Percentiles rank a stretch among this genome's conserved stretches.
Conservation (phyloP, 2,113 vertebrate species). For the Carassius gibelio region DNA sequence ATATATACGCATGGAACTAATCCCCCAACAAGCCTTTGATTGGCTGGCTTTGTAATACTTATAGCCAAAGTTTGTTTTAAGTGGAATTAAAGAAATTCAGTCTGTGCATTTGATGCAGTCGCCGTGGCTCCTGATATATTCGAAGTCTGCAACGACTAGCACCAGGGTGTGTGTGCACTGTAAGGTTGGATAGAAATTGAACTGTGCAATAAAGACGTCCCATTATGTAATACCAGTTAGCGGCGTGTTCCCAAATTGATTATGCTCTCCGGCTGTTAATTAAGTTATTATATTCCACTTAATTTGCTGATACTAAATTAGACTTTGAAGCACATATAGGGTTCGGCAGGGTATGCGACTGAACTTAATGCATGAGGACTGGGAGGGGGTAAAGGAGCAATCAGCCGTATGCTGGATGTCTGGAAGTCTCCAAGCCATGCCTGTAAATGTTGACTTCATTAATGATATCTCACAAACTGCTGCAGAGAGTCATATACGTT, state of each 20-base stretch:
- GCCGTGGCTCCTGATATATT: slow-evolving; percentile 11
- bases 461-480: slow-evolving; percentile 40
- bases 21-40: slow-evolving; percentile 69
- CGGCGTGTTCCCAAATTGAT: slow-evolving; percentile 49
- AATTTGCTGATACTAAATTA: slow-evolving; percentile 56
- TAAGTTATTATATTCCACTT: slow-evolving; percentile 56
- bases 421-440: slow-evolving; percentile 37
- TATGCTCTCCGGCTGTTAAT: slow-evolving; percentile 51
- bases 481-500: slow-evolving; percentile 23
- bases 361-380: slow-evolving; percentile 13
- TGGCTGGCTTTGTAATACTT: slow-evolving; percentile 65
- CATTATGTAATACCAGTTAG: slow-evolving; percentile 55
- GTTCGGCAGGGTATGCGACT: slow-evolving; percentile 27
- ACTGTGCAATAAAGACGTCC: slow-evolving; percentile 43
- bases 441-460: slow-evolving; percentile 39
- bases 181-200: slow-evolving; percentile 36
- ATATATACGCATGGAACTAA: slow-evolving; percentile 46
- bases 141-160: not conserved
- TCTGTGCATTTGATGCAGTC: slow-evolving; percentile 19
- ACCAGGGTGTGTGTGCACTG: slow-evolving; percentile 36
- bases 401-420: slow-evolving; percentile 16
- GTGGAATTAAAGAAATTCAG: slow-evolving; percentile 70
- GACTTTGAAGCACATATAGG: slow-evolving; percentile 48
- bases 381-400: slow-evolving; percentile 11
- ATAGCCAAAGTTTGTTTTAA: slow-evolving; percentile 66